Conservation (phyloP, 1,140 invertebrate species). For the Brachionus rotundiformis region DNA sequence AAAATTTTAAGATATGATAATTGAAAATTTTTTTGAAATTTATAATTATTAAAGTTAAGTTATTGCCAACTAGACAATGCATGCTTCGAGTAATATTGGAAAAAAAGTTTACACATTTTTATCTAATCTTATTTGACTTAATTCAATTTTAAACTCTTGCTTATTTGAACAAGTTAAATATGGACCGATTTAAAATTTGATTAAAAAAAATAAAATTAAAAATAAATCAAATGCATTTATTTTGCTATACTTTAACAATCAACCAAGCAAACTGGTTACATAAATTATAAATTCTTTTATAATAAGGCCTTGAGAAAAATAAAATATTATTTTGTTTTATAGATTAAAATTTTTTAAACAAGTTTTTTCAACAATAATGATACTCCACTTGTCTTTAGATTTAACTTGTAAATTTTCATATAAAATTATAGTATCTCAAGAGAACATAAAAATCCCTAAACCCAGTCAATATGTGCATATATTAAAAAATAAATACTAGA, state of each 20-base stretch:
- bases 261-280: neutral
- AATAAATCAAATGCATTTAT: neutral
- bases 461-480: neutral
- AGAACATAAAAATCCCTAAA: neutral
- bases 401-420: neutral
- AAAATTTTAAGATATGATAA: neutral
- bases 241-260: neutral
- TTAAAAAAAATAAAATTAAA: neutral
- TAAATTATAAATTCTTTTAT: conserved; percentile 8
- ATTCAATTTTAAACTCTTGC: neutral
- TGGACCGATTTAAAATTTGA: neutral
- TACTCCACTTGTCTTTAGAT: neutral
- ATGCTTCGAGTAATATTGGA: neutral
- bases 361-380: neutral
- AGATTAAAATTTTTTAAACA: neutral
- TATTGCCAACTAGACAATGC: neutral
- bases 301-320: neutral
- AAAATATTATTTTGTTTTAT: neutral
- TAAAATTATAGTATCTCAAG: neutral
- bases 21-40: neutral
- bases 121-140: neutral
- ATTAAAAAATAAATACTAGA: neutral
- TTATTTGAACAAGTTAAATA: neutral
- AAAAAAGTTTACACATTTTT: too few relatives aligned
- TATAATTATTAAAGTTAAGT: neutral